Conservation (phyloP, 2,113 vertebrate genomes). For the Laticauda colubrina region DNA sequence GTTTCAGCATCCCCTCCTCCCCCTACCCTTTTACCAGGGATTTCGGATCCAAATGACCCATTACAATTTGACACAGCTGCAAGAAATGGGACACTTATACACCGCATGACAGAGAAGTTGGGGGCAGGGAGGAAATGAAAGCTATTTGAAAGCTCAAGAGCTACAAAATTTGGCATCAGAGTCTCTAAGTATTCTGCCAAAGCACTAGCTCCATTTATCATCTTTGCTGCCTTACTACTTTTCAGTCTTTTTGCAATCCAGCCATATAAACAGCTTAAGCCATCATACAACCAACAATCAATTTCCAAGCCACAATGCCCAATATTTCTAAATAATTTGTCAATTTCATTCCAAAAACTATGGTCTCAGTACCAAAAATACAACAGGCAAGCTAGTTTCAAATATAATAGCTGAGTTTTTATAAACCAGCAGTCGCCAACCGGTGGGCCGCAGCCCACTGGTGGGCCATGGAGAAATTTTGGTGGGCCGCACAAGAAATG, state of each 20-base stretch:
- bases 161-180: neutral
- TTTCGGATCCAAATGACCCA: conserved; percentile 68
- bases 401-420: neutral
- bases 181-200: neutral
- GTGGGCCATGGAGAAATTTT: too few species aligned
- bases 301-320: neutral
- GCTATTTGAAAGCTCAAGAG: neutral
- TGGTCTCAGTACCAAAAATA: neutral
- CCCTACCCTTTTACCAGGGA: conserved; percentile 57
- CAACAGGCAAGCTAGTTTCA: neutral
- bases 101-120: conserved; percentile 33
- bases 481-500: too few species aligned
- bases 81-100: conserved; percentile 64
- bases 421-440: neutral
- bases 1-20: conserved; percentile 8
- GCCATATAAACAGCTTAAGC: neutral
- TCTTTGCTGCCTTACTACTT: neutral
- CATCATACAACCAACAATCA: neutral
- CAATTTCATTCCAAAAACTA: fast-evolving
- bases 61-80: conserved; percentile 69
- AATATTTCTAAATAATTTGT: neutral
- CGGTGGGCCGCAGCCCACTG: too few species aligned
- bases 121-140: conserved; percentile 40
- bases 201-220: conserved; percentile 27
- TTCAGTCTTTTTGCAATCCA: neutral